phyloP scores from a whole-genome alignment of 2,888 invertebrate genomes.

The Lymantria dispar region DNA sequence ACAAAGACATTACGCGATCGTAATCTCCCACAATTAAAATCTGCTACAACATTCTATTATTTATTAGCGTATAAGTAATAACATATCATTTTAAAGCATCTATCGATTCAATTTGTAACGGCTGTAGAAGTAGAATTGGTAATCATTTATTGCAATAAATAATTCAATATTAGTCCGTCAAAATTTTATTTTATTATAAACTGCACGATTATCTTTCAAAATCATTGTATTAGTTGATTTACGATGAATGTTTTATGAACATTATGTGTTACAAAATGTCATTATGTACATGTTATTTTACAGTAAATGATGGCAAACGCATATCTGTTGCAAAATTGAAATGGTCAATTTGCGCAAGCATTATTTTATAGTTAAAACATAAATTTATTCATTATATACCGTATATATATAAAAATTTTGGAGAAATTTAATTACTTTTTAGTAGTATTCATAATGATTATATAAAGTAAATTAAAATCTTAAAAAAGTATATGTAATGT shows the following conservation, averaged over 20 bases:
- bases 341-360: constrained; percentile 22
- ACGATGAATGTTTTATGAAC: constrained; percentile 21
- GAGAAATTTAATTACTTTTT: no score
- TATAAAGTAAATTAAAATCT: no score
- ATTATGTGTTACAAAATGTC: constrained; percentile 29
- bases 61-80: constrained; percentile 11
- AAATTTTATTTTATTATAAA: constrained; percentile 19
- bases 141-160: background rate
- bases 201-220: constrained; percentile 25
- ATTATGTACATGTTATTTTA: constrained; percentile 19
- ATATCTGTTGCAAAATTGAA: constrained; percentile 30
- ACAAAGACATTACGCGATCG: constrained; percentile 32
- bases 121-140: background rate
- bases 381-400: background rate
- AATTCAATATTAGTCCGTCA: constrained; percentile 13
- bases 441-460: no score
- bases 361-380: background rate
- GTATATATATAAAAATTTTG: no score
- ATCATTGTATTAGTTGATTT: constrained; percentile 25
- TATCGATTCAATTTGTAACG: background rate
- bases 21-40: constrained; percentile 33
- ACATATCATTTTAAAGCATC: background rate
- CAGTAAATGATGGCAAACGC: constrained; percentile 6
- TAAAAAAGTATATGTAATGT: no score
- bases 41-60: constrained; percentile 20